Percentiles rank a stretch among this genome's conserved stretches.
These are phyloP conservation scores for Drosophila anceps DNA, from an alignment of 2,888 invertebrate genomes.

Conservation along the genomic window DNA sequence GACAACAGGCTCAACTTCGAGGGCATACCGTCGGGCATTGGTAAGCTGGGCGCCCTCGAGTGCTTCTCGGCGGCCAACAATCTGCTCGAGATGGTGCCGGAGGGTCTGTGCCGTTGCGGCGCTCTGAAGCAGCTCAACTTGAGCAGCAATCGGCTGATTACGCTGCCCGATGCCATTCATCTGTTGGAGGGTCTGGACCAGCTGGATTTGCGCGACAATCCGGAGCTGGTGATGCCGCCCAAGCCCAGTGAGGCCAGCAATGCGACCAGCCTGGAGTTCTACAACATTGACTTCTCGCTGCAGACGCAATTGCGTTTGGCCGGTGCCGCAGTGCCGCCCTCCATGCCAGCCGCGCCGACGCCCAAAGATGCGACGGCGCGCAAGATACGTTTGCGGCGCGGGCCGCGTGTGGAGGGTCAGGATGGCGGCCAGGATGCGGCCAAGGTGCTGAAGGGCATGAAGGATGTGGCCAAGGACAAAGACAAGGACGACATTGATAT, in stretches of 20 bases:
- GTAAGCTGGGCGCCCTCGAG: conserved; percentile 96
- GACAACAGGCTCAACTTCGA: conserved; percentile 98
- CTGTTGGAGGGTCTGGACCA: conserved; percentile 95
- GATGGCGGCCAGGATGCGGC: conserved; percentile 93
- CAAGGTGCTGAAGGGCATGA: conserved; percentile 93
- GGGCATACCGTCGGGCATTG: conserved; percentile 99
- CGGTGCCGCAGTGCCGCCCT: conserved; percentile 93
- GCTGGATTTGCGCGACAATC: conserved; percentile 96
- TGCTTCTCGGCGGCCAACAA: conserved; percentile 98
- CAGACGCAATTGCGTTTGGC: conserved; percentile 97
- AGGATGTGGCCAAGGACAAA: conserved; percentile 89
- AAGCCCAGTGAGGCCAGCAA: conserved; percentile 94
- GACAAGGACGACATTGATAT: conserved; percentile 86
- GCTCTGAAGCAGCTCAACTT: conserved; percentile 96
- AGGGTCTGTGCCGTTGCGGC: conserved; percentile 98
- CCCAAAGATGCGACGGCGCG: conserved; percentile 97
- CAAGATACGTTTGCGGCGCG: conserved; percentile 94
- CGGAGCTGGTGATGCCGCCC: conserved; percentile 98
- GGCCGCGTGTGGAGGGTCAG: conserved; percentile 89
- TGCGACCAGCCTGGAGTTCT: conserved; percentile 95
- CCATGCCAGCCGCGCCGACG: conserved; percentile 88
- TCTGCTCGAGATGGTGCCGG: conserved; percentile 98
- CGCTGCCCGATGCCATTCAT: conserved; percentile 98
- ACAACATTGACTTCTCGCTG: conserved; percentile 99
- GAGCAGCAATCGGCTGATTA: conserved; percentile 96